Evolutionary conservation across 2,797 vertebrate species (phyloP).

Genomic region (Pantherophis vulpinus): DNA sequence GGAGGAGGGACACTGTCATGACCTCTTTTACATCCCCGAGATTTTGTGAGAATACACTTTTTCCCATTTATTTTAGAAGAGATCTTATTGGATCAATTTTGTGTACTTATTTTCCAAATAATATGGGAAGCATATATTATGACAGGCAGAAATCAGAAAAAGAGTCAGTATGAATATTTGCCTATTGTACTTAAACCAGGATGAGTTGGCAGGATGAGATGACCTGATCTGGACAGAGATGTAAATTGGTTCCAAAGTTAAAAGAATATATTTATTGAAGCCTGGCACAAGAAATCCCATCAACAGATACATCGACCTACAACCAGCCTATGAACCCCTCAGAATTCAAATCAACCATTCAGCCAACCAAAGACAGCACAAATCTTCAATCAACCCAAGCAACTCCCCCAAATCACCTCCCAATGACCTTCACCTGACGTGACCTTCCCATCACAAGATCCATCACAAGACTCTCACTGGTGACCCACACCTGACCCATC

Average conservation of each 20-base stretch:
- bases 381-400: neutral
- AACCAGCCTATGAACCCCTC: neutral
- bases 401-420: neutral
- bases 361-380: neutral
- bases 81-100: neutral
- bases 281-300: neutral
- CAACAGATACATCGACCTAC: neutral
- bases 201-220: neutral
- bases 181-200: neutral
- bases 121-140: neutral
- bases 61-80: neutral
- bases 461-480: neutral
- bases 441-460: neutral
- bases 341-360: neutral
- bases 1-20: neutral
- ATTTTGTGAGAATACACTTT: neutral
- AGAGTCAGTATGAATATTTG: too few relatives aligned
- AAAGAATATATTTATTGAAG: neutral
- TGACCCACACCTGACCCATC: neutral
- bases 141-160: neutral
- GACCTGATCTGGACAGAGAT: neutral
- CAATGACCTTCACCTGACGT: neutral
- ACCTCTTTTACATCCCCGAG: neutral
- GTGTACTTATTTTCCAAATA: neutral
- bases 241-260: neutral